Base-by-base conservation (phyloP, 2,113 vertebrate species). In the Dissostichus mawsoni region DNA sequence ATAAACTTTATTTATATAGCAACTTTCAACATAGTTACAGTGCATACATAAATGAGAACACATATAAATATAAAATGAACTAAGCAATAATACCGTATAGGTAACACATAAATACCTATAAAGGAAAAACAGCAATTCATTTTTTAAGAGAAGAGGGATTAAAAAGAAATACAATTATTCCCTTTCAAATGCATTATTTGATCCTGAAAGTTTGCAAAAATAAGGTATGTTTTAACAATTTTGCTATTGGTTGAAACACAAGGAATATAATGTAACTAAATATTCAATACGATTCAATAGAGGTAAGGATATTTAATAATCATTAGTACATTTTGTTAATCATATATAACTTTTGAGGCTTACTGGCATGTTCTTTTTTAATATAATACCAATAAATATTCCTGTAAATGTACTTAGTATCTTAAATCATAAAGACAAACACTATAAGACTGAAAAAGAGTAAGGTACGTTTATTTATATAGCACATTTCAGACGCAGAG, bases 391-490 rank as follows among this genome's bases (percentile, higher is more conserved):
- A 6, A 41, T 41, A 41, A 1, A 41, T 41, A 41, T 7, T 36
- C 6, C 17, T 53, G 1, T 23, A 59, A 53, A 55, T 47, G 2
- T 17, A 14, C 6, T 48, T 33, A 55, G 33, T 45, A 16, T 41
- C 8, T 61, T 29, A 36, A 33, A 70, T 50, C 29, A 7, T 56
- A n/a, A 4, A 45, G 17, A 45, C 41, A 69, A n/a, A 36, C 10
- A 11, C n/a, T 52, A n/a, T 14, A 53, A 62, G 23, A 11, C 59
- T 50, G 59, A 58, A 76, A 79, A 63, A 29, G 29, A 29, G 29
- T 29, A 29, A 29, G 29, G 29, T 29, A 29, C 3, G 29, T 29
- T 29, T 29, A 29, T 29, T 29, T 29, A 29, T 29, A 29, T 29
- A 29, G 3, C 29, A 29, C 29, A 29, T 29, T 29, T 29, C 29